A percentile compares a stretch with the other conserved stretches of the same genome.
These are phyloP conservation scores for Biston stratarius DNA, from an alignment of 2,888 invertebrate species.

Conservation along the genomic window DNA sequence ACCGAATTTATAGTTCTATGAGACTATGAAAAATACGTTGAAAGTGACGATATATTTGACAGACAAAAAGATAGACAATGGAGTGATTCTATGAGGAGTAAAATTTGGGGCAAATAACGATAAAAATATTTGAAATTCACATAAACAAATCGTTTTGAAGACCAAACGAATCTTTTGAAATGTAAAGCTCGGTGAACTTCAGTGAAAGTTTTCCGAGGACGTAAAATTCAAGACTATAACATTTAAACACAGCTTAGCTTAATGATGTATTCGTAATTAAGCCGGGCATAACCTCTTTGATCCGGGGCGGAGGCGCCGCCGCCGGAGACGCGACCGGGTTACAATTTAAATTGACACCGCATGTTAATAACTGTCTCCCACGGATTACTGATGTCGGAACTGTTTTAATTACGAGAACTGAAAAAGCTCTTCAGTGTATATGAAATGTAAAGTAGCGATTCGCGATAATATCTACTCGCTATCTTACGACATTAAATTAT, in stretches of 20 bases:
- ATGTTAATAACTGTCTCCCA: background rate
- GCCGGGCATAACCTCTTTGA: background rate
- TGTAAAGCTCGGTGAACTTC: too few relatives aligned
- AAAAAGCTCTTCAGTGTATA: too few relatives aligned
- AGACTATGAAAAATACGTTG: too few relatives aligned
- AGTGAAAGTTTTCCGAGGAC: background rate
- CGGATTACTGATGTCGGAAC: background rate
- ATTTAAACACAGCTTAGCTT: background rate
- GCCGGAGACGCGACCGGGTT: background rate
- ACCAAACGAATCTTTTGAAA: too few relatives aligned
- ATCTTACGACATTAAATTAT: background rate
- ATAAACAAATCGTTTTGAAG: background rate
- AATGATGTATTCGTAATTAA: slow-evolving; percentile 1
- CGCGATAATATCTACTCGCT: too few relatives aligned
- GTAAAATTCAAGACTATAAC: background rate
- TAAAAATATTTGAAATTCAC: background rate
- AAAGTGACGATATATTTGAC: too few relatives aligned
- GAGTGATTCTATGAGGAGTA: too few relatives aligned
- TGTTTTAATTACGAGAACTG: background rate
- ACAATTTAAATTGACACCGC: slow-evolving; percentile 3
- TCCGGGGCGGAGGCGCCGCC: background rate
- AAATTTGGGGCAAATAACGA: background rate
- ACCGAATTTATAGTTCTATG: too few relatives aligned
- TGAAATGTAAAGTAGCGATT: too few relatives aligned
- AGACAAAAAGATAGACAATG: too few relatives aligned